A percentile compares a stretch with the other conserved stretches of the same genome.
These are phyloP conservation scores for Baronia brevicornis DNA, from an alignment of 2,888 invertebrate genomes.

Conservation along the genomic window DNA sequence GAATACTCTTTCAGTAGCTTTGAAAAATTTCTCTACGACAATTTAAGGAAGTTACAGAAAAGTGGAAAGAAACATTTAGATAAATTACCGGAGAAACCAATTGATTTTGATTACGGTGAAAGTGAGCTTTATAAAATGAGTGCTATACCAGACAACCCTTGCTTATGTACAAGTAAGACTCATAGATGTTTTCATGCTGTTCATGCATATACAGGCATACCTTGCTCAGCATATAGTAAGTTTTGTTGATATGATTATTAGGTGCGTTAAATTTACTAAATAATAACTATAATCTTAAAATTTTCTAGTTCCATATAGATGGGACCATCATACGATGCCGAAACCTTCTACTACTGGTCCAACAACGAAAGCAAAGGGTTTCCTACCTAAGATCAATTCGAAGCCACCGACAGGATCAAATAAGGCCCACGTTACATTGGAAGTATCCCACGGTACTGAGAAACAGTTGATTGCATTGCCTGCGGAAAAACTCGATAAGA, in stretches of 20 bases:
- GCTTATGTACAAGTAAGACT: conserved; percentile 89
- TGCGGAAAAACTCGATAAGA: conserved; percentile 89
- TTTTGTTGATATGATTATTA: conserved; percentile 27
- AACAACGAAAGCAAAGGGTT: conserved; percentile 66
- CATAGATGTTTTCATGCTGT: conserved; percentile 93
- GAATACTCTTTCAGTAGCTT: conserved; percentile 85
- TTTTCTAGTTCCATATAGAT: conserved; percentile 81
- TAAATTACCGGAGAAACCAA: conserved; percentile 73
- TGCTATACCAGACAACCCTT: conserved; percentile 81
- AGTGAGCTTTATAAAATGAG: conserved; percentile 78
- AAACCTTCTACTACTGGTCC: conserved; percentile 78
- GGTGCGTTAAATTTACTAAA: background rate
- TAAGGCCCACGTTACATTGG: conserved; percentile 80
- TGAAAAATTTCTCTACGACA: conserved; percentile 92
- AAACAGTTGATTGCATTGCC: conserved; percentile 92
- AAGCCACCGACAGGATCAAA: conserved; percentile 49
- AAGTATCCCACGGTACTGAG: conserved; percentile 88
- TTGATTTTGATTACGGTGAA: conserved; percentile 70
- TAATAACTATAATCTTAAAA: conserved; percentile 4
- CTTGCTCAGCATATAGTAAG: conserved; percentile 92
- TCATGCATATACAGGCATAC: conserved; percentile 92
- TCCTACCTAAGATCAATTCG: conserved; percentile 81
- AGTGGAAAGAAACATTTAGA: conserved; percentile 79
- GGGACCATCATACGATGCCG: conserved; percentile 87
- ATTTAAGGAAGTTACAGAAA: conserved; percentile 85